A percentile compares a stretch with the other conserved stretches of the same genome.
Evolutionary conservation across 2,888 invertebrate species (phyloP).

Genomic region (Lasioglossum lativentre): DNA sequence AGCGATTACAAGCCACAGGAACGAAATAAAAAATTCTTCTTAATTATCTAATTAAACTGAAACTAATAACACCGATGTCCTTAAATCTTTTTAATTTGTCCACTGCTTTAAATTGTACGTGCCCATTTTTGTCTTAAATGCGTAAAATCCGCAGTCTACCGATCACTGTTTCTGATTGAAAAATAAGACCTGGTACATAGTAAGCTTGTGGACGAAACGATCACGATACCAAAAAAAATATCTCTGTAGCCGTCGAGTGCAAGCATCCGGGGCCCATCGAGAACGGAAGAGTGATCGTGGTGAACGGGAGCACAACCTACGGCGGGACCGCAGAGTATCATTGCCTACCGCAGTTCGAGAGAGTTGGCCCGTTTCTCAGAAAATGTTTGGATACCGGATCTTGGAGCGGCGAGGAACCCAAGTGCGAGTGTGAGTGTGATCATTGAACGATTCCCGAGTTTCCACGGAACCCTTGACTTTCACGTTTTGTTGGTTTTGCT

Average conservation of each 20-base stretch:
- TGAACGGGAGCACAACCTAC: slow-evolving; percentile 93
- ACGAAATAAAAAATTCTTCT: too few species aligned
- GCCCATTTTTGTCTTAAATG: too few species aligned
- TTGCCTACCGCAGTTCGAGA: slow-evolving; percentile 93
- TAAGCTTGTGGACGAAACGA: neutral
- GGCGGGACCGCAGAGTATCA: slow-evolving; percentile 95
- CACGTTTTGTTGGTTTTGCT: neutral
- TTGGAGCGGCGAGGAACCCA: slow-evolving; percentile 95
- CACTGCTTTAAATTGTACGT: too few species aligned
- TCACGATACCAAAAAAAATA: neutral
- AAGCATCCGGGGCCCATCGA: slow-evolving; percentile 92
- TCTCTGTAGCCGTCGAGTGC: slow-evolving; percentile 92
- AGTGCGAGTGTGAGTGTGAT: slow-evolving; percentile 89
- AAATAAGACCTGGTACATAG: too few species aligned
- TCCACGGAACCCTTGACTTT: neutral
- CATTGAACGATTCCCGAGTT: neutral
- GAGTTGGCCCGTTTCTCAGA: slow-evolving; percentile 92
- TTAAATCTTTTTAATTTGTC: too few species aligned
- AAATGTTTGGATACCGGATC: slow-evolving; percentile 93
- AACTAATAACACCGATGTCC: too few species aligned
- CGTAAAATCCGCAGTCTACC: too few species aligned
- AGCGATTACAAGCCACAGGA: too few species aligned
- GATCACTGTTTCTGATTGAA: too few species aligned
- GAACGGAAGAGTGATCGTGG: slow-evolving; percentile 94
- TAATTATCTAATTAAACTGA: too few species aligned